A percentile compares a stretch with the other conserved stretches of the same genome.
Conservation (phyloP, 2,113 vertebrate species). For the Corydoras maculifer region DNA sequence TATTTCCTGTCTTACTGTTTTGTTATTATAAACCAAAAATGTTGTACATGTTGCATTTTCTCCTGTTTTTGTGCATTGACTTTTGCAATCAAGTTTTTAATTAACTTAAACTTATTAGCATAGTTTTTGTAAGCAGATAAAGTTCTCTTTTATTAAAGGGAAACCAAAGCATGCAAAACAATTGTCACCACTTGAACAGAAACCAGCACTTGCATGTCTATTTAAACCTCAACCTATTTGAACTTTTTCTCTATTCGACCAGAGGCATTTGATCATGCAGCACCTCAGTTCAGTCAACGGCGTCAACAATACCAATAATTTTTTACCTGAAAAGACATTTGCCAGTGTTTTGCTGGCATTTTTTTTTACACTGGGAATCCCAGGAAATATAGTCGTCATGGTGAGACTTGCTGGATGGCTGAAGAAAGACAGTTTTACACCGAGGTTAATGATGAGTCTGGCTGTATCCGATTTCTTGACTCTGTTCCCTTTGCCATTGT, state of each 20-base stretch:
- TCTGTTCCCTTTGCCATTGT: slow-evolving; percentile 60
- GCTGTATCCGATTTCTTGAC: slow-evolving; percentile 61
- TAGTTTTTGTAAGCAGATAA: too few species aligned
- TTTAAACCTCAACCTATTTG: too few species aligned
- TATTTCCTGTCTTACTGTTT: too few species aligned
- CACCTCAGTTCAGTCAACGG: slow-evolving; percentile 9
- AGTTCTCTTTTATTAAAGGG: too few species aligned
- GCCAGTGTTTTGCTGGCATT: slow-evolving; percentile 36
- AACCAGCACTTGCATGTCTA: too few species aligned
- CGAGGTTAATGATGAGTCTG: slow-evolving; percentile 62
- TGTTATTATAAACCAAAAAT: too few species aligned
- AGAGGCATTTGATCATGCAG: neutral
- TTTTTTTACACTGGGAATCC: slow-evolving; percentile 55
- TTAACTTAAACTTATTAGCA: too few species aligned
- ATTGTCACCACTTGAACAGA: too few species aligned
- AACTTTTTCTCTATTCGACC: neutral
- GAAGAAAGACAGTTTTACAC: slow-evolving; percentile 52
- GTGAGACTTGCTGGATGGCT: slow-evolving; percentile 50
- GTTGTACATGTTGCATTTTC: too few species aligned
- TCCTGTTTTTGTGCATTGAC: too few species aligned
- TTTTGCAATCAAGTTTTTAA: too few species aligned
- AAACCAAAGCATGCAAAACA: too few species aligned
- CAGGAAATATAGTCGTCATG: slow-evolving; percentile 59
- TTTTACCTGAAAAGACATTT: neutral
- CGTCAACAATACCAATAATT: neutral